Percentiles rank a stretch among this genome's conserved stretches.
phyloP scores from a whole-genome alignment of 2,888 invertebrate genomes.

The Thymelicus lineola region DNA sequence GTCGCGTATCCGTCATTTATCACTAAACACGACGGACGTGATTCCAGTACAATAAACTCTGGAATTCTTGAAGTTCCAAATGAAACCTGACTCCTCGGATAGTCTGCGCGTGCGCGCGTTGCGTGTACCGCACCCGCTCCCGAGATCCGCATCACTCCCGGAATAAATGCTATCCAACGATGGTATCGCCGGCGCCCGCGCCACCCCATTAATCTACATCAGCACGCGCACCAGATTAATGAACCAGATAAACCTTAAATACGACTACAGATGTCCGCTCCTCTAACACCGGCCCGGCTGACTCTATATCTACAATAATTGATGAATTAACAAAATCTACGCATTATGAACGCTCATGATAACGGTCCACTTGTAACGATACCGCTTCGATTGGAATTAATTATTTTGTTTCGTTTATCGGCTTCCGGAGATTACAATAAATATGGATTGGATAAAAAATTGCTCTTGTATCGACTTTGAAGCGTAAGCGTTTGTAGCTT shows the following conservation, averaged over 20 bases:
- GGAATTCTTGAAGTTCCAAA: slow-evolving; percentile 2
- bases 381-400: slow-evolving; percentile 69
- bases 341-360: slow-evolving; percentile 76
- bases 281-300: slow-evolving; percentile 59
- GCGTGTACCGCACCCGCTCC: slow-evolving; percentile 60
- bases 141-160: slow-evolving; percentile 72
- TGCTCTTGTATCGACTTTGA: not conserved
- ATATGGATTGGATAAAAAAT: not conserved
- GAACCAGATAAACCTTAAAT: slow-evolving; percentile 81
- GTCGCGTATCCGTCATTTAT: not conserved
- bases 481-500: not conserved
- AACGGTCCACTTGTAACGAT: slow-evolving; percentile 59
- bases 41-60: not conserved
- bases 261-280: slow-evolving; percentile 76
- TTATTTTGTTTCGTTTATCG: slow-evolving; percentile 55
- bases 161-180: slow-evolving; percentile 72
- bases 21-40: not conserved
- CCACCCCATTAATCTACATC: slow-evolving; percentile 83
- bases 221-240: slow-evolving; percentile 82
- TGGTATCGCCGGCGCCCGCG: slow-evolving; percentile 72
- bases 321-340: slow-evolving; percentile 74
- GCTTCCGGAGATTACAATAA: not conserved
- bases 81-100: slow-evolving; percentile 20
- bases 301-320: slow-evolving; percentile 68
- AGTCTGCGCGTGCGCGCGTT: slow-evolving; percentile 47